phyloP scores from a whole-genome alignment of 2,888 invertebrate genomes.

The Oxyteleia sp. region DNA sequence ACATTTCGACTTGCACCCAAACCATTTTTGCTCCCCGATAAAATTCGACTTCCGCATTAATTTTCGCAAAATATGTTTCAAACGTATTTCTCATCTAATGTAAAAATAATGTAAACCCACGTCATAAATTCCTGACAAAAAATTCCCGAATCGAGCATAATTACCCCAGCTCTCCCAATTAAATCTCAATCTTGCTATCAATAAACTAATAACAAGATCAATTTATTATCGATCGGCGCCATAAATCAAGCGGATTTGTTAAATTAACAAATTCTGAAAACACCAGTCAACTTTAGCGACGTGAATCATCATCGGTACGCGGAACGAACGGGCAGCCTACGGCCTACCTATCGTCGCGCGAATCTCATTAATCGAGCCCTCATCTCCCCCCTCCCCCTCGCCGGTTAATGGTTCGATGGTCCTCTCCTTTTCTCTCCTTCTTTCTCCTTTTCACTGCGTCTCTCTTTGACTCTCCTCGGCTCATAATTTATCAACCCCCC shows the following conservation, averaged over 20 bases:
- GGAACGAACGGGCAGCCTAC: conserved; percentile 43
- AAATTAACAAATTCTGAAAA: conserved; percentile 31
- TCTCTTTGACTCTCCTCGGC: conserved; percentile 32
- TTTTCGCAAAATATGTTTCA: too few relatives aligned
- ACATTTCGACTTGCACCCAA: too few relatives aligned
- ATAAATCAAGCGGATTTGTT: conserved; percentile 21
- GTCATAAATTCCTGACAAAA: too few relatives aligned
- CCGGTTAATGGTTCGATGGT: not conserved
- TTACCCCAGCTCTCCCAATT: too few relatives aligned
- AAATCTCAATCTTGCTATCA: too few relatives aligned
- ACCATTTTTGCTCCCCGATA: too few relatives aligned
- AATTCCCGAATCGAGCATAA: too few relatives aligned
- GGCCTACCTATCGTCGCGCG: conserved; percentile 48
- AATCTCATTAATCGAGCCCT: conserved; percentile 44
- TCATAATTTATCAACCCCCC: conserved; percentile 17
- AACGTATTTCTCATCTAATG: too few relatives aligned
- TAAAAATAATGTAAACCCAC: too few relatives aligned
- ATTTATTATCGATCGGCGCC: conserved; percentile 11
- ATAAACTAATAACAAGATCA: too few relatives aligned
- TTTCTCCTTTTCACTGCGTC: conserved; percentile 33
- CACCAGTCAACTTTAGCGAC: conserved; percentile 31
- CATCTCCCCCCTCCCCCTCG: conserved; percentile 2
- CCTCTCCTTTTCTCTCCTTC: conserved; percentile 3
- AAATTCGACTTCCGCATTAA: too few relatives aligned
- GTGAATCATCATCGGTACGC: conserved; percentile 65